A percentile compares a stretch with the other conserved stretches of the same genome.
Conservation (phyloP, 2,113 vertebrate species). For the Parus major region DNA sequence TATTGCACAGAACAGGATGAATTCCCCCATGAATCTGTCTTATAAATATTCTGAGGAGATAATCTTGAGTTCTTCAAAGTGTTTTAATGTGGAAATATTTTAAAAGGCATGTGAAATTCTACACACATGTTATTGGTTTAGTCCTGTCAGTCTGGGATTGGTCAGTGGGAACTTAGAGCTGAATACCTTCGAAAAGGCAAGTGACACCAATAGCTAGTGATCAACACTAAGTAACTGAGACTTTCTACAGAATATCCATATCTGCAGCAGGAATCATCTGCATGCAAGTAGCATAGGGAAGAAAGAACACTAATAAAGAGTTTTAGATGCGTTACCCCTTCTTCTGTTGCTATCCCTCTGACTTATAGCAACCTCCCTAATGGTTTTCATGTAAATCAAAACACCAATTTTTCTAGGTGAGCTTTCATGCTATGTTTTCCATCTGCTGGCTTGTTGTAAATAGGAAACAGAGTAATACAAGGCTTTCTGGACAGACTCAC, state of each 20-base stretch:
- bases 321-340: background rate
- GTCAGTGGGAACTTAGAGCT: background rate
- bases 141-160: background rate
- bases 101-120: background rate
- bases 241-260: background rate
- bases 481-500: background rate
- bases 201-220: background rate
- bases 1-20: constrained; percentile 23
- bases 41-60: constrained; percentile 47
- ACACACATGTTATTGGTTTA: background rate
- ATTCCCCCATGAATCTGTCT: background rate
- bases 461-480: background rate
- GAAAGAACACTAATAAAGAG: background rate
- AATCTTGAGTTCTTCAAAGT: constrained; percentile 42
- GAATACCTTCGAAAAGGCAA: background rate
- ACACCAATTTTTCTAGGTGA: background rate
- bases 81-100: background rate
- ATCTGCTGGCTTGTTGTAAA: background rate
- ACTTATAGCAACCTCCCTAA: background rate
- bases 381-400: background rate
- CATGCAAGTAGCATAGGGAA: background rate
- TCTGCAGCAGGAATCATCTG: background rate
- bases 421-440: background rate
- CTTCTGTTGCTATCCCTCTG: background rate
- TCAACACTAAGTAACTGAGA: background rate